Percentiles rank a stretch among this genome's conserved stretches.
Conservation (phyloP, 2,113 vertebrate genomes). For the rabbit (Oryctolagus cuniculus) region DNA sequence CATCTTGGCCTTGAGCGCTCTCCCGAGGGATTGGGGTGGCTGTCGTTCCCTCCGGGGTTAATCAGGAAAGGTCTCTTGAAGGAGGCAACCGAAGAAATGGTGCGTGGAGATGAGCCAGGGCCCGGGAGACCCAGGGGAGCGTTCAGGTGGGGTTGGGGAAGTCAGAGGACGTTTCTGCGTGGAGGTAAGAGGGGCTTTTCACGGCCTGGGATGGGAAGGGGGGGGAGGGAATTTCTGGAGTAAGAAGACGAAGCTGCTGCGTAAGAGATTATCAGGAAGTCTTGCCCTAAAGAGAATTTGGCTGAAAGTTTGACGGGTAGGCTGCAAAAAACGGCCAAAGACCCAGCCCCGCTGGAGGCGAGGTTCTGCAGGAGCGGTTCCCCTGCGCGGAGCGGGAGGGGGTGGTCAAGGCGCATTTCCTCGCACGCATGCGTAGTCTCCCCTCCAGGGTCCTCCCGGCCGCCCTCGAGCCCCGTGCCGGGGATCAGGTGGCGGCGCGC, state of each 20-base stretch:
- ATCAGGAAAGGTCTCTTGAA: slow-evolving; percentile 74
- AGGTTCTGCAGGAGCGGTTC: not conserved
- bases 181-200: not conserved
- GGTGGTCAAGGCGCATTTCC: fast-evolving
- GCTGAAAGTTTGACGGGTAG: not conserved
- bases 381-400: not conserved
- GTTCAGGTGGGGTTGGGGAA: not conserved
- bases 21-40: slow-evolving; percentile 13
- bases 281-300: slow-evolving; percentile 17
- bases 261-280: not conserved
- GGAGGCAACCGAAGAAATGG: slow-evolving; percentile 32
- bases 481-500: not conserved
- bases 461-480: fast-evolving
- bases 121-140: not conserved
- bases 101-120: not conserved
- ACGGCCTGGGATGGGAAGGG: not conserved
- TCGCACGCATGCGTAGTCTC: slow-evolving; percentile 27
- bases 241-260: slow-evolving; percentile 68
- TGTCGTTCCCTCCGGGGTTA: slow-evolving; percentile 53
- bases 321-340: not conserved
- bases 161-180: not conserved
- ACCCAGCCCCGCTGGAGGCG: not conserved
- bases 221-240: not conserved
- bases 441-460: fast-evolving
- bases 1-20: not conserved